These are phyloP conservation scores for Siniperca obscura DNA, from an alignment of 2,797 vertebrate genomes.

Conservation along the genomic window DNA sequence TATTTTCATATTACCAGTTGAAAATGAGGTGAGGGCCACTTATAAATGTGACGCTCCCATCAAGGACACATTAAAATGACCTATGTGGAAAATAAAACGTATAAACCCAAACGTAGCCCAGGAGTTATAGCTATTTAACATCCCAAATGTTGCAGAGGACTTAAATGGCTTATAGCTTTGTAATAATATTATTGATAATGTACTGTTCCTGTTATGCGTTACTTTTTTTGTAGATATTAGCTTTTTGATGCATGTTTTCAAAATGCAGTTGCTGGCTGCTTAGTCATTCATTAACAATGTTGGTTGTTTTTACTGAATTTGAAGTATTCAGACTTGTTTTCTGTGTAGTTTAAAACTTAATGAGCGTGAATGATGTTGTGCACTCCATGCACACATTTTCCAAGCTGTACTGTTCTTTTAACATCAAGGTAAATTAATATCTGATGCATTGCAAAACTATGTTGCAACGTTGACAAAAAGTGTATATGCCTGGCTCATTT, in stretches of 20 bases:
- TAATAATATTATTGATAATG: slow-evolving; percentile 12
- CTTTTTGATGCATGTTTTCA: background rate
- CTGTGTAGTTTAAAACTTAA: background rate
- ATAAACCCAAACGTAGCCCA: slow-evolving; percentile 1
- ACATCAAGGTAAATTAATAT: slow-evolving; percentile 25
- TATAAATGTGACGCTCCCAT: background rate
- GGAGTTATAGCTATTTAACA: slow-evolving; percentile 1
- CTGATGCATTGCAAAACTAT: slow-evolving; percentile 28
- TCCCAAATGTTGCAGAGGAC: background rate
- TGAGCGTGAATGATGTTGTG: background rate
- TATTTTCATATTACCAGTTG: slow-evolving; percentile 4
- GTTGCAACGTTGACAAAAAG: slow-evolving; percentile 30
- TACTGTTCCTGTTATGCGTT: background rate
- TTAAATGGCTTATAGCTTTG: background rate
- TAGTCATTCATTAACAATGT: background rate
- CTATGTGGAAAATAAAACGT: background rate
- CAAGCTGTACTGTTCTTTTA: background rate
- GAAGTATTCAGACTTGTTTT: background rate
- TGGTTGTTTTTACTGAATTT: background rate
- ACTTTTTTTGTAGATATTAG: background rate
- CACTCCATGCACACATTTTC: slow-evolving; percentile 3
- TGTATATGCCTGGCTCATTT: slow-evolving; percentile 24
- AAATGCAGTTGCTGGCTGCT: too few relatives aligned
- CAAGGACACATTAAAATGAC: background rate
- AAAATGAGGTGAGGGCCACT: slow-evolving; percentile 9